Conservation (phyloP, 2,888 invertebrate species). For the Spodoptera exigua region DNA sequence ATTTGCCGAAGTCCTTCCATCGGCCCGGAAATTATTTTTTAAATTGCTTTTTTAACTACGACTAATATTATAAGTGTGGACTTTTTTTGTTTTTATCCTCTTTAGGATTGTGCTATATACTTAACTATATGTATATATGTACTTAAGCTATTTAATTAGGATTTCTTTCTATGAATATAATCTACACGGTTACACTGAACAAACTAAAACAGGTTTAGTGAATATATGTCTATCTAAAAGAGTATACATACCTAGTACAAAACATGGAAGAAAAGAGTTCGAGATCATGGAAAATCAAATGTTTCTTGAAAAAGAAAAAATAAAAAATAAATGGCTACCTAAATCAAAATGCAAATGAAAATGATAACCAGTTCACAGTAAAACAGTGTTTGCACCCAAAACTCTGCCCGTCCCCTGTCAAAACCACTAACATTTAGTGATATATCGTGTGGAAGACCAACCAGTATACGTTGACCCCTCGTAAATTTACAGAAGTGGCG, state of each 20-base stretch:
- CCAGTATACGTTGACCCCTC: conserved; percentile 51
- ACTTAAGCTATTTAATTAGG: background rate
- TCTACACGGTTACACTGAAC: too few relatives aligned
- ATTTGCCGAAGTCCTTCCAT: background rate
- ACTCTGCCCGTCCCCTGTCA: conserved; percentile 71
- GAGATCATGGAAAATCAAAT: background rate
- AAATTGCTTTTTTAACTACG: too few relatives aligned
- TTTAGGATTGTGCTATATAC: too few relatives aligned
- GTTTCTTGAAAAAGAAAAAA: conserved; percentile 9
- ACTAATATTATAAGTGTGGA: too few relatives aligned
- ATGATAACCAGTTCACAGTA: conserved; percentile 51
- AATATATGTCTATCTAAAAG: too few relatives aligned
- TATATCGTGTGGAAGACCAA: conserved; percentile 64
- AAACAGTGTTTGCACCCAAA: conserved; percentile 55
- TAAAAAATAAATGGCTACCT: conserved; percentile 32
- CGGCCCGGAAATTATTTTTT: too few relatives aligned
- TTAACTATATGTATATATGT: too few relatives aligned
- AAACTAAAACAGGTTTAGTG: too few relatives aligned
- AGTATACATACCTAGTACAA: too few relatives aligned
- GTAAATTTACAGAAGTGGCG: conserved; percentile 26
- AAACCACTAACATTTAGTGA: conserved; percentile 72
- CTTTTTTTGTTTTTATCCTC: too few relatives aligned
- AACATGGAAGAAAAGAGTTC: background rate
- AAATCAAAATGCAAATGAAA: conserved; percentile 60
- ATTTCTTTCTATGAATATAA: background rate